Evolutionary conservation across 2,797 vertebrate species (phyloP), one percentile per base, ranked within the genome.

Genomic region (Gorsachius magnificus): DNA sequence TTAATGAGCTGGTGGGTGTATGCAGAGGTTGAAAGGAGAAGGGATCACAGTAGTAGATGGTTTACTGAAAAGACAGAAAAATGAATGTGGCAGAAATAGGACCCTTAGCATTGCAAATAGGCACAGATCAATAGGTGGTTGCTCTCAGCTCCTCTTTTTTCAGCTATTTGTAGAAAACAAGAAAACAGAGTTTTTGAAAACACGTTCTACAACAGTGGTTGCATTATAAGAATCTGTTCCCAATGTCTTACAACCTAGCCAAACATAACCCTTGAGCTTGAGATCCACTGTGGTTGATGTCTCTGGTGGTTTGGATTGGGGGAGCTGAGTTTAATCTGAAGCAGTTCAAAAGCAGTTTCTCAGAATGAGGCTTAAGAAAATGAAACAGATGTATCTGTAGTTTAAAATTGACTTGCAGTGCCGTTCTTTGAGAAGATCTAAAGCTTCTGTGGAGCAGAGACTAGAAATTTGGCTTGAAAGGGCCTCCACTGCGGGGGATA

Each of bases 381-480:
- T 66, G 93, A 92, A 95, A 80, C 86, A 95, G 93, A 95, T 95
- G 68, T 61, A 91, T 87, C 61, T 68, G 69, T 72, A 70, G 78
- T 90, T 94, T 92, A 95, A 95, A 93, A 96, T 26, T 94, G 83
- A 92, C 91, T 95, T 16, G 1, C 36, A 51, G 53, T 33, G 71
- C 64, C 65, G 78, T 92, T 75, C 82, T 88, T 75, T 69, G 61
- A 48, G 91, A 87, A 77, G 64, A 71, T 58, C 69, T 65, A 56
- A 90, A 83, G 72, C 65, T 96, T 94, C 76, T 92, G 38, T 48
- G 51, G 57, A 94, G 50, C 38, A 95, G 60, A 50, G 36, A 83
- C 76, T 89, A 85, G 68, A 94, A 93, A 91, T 71, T 38, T 93
- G 94, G 69, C 89, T 95, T 82, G 87, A 94, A 94, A 87, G 79